Conservation (phyloP, 2,888 invertebrate genomes). For the Sesia apiformis region DNA sequence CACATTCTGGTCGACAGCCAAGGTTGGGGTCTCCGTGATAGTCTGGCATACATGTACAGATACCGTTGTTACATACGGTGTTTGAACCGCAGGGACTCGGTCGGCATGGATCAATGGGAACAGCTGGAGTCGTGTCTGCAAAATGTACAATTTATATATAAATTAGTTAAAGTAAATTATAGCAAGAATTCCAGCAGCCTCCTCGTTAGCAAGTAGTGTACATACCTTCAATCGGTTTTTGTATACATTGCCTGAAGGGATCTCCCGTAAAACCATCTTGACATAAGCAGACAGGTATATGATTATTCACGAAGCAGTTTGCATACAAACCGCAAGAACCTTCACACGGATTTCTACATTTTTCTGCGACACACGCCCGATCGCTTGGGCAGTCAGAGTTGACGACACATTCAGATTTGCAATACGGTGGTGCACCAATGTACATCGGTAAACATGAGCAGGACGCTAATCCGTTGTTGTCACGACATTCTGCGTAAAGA, state of each 20-base stretch:
- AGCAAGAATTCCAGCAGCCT: background rate
- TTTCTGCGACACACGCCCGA: conserved; percentile 79
- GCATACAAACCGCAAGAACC: conserved; percentile 80
- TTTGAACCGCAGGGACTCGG: conserved; percentile 80
- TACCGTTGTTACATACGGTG: conserved; percentile 70
- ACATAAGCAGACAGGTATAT: conserved; percentile 83
- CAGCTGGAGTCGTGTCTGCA: conserved; percentile 27
- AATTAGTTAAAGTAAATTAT: background rate
- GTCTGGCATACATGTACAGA: conserved; percentile 76
- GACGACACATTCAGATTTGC: conserved; percentile 79
- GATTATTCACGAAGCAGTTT: conserved; percentile 80
- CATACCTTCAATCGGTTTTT: conserved; percentile 65
- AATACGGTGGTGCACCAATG: conserved; percentile 77
- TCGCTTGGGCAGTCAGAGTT: conserved; percentile 78
- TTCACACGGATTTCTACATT: conserved; percentile 81
- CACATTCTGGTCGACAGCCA: conserved; percentile 82
- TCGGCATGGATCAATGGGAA: conserved; percentile 68
- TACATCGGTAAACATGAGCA: conserved; percentile 81
- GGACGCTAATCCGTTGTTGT: conserved; percentile 79
- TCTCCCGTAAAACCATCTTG: conserved; percentile 78
- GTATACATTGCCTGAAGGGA: conserved; percentile 79
- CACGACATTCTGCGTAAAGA: conserved; percentile 81
- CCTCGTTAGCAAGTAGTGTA: background rate
- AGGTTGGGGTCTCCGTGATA: conserved; percentile 80
- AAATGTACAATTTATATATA: background rate